A percentile compares a stretch with the other conserved stretches of the same genome.
phyloP scores from a whole-genome alignment of 2,888 invertebrate species.

The Herminia tarsipennalis region DNA sequence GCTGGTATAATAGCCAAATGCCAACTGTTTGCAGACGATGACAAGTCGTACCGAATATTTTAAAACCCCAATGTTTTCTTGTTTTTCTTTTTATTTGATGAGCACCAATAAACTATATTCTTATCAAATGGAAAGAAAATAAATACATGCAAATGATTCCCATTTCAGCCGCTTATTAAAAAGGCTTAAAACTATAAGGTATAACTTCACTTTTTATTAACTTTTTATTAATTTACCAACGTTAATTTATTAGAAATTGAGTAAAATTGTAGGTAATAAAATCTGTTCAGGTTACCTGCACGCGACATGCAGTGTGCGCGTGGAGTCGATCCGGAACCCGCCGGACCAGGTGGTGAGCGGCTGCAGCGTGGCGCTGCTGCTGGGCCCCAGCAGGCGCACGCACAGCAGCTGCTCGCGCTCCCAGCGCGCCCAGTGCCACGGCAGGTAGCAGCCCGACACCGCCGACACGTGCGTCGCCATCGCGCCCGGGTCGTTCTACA shows the following conservation, averaged over 20 bases:
- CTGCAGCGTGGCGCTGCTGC: slow-evolving; percentile 77
- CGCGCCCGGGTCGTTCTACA: slow-evolving; percentile 89
- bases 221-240: too few species aligned
- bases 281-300: slow-evolving; percentile 85
- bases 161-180: too few species aligned
- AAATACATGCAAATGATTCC: too few species aligned
- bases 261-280: background rate
- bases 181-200: too few species aligned
- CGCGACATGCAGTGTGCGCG: slow-evolving; percentile 95
- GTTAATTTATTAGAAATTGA: background rate
- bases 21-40: too few species aligned
- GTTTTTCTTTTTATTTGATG: too few species aligned
- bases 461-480: slow-evolving; percentile 91
- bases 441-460: slow-evolving; percentile 94
- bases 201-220: too few species aligned
- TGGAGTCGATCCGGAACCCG: slow-evolving; percentile 94
- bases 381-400: slow-evolving; percentile 90
- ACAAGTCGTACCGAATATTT: too few species aligned
- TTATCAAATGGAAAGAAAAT: too few species aligned
- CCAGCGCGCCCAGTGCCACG: slow-evolving; percentile 98
- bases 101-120: too few species aligned
- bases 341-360: slow-evolving; percentile 95
- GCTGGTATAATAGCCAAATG: too few species aligned
- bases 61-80: too few species aligned
- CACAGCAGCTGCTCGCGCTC: slow-evolving; percentile 96